phyloP scores from a whole-genome alignment of 1,140 invertebrate species.

The Amphibalanus amphitrite region DNA sequence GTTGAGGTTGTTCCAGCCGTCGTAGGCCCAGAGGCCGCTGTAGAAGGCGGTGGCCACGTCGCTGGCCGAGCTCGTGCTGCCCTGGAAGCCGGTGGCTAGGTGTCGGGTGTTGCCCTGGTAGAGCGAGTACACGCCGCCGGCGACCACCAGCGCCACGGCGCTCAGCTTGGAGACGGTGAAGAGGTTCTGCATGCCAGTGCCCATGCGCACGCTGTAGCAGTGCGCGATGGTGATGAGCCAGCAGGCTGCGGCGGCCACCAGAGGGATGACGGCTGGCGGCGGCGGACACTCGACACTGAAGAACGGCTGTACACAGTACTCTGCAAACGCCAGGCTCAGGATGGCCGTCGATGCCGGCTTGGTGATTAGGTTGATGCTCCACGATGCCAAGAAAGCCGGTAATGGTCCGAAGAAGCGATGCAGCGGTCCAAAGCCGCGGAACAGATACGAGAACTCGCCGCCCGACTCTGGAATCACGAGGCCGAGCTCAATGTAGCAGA shows the following conservation, averaged over 20 bases:
- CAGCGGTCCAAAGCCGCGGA: conserved; percentile 12
- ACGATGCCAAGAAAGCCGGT: conserved; percentile 15
- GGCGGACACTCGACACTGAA: conserved; percentile 5
- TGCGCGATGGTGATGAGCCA: conserved; percentile 66
- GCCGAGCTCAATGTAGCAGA: conserved; percentile 33
- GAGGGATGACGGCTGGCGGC: conserved; percentile 10
- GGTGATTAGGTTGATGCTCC: conserved; percentile 23
- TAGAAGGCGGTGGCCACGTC: conserved; percentile 72
- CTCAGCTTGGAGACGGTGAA: conserved; percentile 70
- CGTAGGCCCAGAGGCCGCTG: conserved; percentile 82
- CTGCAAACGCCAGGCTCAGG: background rate
- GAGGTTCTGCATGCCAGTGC: conserved; percentile 68
- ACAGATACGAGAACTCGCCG: background rate
- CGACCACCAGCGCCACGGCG: conserved; percentile 56
- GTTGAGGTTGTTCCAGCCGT: conserved; percentile 95
- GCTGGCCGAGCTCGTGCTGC: conserved; percentile 30
- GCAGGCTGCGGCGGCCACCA: conserved; percentile 11
- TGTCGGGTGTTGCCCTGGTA: conserved; percentile 17
- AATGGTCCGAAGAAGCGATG: conserved; percentile 27
- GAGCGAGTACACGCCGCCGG: conserved; percentile 27
- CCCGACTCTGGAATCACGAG: conserved; percentile 20
- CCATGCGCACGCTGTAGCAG: conserved; percentile 65
- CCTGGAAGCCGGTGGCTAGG: conserved; percentile 27
- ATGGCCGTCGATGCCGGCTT: background rate
- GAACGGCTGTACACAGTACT: conserved; percentile 7